Base-by-base conservation (phyloP, 2,113 vertebrate species). In the Catagonus wagneri region DNA sequence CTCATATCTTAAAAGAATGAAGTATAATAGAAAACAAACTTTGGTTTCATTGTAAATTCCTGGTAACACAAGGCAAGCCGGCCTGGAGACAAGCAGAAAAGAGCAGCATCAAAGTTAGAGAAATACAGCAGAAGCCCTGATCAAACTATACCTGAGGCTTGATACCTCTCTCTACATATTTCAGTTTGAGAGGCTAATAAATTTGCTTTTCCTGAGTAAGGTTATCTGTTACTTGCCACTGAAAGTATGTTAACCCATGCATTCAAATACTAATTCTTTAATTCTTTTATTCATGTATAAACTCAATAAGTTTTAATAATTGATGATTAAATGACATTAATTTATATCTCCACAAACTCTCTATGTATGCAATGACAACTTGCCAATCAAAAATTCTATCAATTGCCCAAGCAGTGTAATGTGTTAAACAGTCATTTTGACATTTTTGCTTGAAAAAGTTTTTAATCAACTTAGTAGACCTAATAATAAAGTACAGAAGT, bases 301-400 rank as follows among this genome's bases (percentile, higher is more conserved):
- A 54, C 5, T 44, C 10, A 71, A 11, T 83, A 91, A 54, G 65
- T 32, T 90, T 87, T 63, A 34, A 8, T 34, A 69, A 92, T 89
- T 74, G 58, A 78, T 92, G 13, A 89, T 78, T 86, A 95, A 90
- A 19, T 87, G 14, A 9, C 32, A 72, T 83, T 56, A 32, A 92
- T 81, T 68, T 84, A 34, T 66, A 81, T 76, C 7, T 8, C 2
- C 29, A 76, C n/a, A 84, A 94, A 32, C 52, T 87, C 25, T 86
- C 23, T 60, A 27, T 13, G 72, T 17, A 20, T 23, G 0, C 52
- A 96, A 34, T 60, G 63, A 54, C 34, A 60, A 7, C 39, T 93
- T 74, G 60, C 0, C 39, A 81, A 39, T 96, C 52, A 96, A 50
- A 83, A 85, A 61, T 92, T 44, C 56, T 17, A 81, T 93, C 63